Evolutionary conservation across 1,140 invertebrate genomes (phyloP).

Genomic region (Drosophila willistoni): DNA sequence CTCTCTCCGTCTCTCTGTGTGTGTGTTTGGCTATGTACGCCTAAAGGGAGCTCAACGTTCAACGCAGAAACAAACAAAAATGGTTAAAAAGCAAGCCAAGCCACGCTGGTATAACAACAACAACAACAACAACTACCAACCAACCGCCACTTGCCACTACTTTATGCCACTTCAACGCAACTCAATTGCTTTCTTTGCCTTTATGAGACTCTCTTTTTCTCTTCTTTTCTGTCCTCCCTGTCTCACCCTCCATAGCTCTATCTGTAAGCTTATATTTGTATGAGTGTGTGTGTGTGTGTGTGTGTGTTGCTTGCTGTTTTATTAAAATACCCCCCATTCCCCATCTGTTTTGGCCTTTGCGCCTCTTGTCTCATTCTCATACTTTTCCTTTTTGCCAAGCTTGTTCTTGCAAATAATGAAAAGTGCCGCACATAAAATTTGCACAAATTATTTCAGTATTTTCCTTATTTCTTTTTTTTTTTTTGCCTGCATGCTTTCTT

Average conservation of each 20-base stretch:
- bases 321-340: conserved; percentile 66
- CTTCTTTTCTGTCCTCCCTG: conserved; percentile 8
- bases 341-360: conserved; percentile 10
- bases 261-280: conserved; percentile 24
- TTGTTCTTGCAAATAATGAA: conserved; percentile 75
- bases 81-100: conserved; percentile 76
- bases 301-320: conserved; percentile 54
- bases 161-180: conserved; percentile 81
- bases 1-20: neutral
- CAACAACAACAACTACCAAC: conserved; percentile 39
- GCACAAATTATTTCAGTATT: conserved; percentile 70
- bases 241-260: neutral
- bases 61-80: conserved; percentile 70
- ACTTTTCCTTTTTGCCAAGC: conserved; percentile 42
- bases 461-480: conserved; percentile 23
- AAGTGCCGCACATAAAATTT: conserved; percentile 80
- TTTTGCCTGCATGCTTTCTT: neutral
- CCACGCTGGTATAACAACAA: conserved; percentile 16
- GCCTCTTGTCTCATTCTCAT: conserved; percentile 41
- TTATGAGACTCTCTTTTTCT: conserved; percentile 57
- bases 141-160: conserved; percentile 74
- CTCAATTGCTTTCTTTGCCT: conserved; percentile 80
- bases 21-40: conserved; percentile 11
- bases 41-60: conserved; percentile 47
- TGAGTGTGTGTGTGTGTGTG: conserved; percentile 11